phyloP scores from a whole-genome alignment of 2,113 vertebrate genomes.

The Colinus virginianus region DNA sequence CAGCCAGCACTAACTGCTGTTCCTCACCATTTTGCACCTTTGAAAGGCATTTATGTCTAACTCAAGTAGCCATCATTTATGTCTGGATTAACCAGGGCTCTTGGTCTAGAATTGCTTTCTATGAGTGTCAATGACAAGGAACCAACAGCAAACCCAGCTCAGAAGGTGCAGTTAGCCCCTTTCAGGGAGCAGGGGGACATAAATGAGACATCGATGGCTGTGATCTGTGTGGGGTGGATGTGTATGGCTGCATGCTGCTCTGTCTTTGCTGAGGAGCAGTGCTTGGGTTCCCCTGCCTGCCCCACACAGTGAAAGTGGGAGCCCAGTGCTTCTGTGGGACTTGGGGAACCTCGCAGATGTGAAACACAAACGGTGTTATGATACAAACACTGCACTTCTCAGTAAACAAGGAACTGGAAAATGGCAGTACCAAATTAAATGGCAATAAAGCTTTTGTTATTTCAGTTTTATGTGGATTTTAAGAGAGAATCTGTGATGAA shows the following conservation, averaged over 20 bases:
- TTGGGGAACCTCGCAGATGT: neutral
- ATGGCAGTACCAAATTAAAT: slow-evolving; percentile 40
- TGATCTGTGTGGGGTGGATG: neutral
- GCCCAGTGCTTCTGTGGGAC: neutral
- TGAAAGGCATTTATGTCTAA: slow-evolving; percentile 1
- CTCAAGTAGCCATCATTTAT: slow-evolving; percentile 33
- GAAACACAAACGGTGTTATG: neutral
- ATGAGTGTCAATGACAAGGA: slow-evolving; percentile 32
- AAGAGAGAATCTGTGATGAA: slow-evolving; percentile 38
- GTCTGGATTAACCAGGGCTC: neutral
- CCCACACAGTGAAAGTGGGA: neutral
- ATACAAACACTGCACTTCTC: neutral
- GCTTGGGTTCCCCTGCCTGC: fast-evolving
- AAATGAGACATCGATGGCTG: neutral
- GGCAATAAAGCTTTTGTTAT: slow-evolving; percentile 40
- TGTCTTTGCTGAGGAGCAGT: neutral
- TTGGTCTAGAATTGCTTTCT: slow-evolving; percentile 38
- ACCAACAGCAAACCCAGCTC: slow-evolving; percentile 24
- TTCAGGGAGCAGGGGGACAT: neutral
- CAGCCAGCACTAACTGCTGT: slow-evolving; percentile 1
- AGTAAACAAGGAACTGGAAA: slow-evolving; percentile 34
- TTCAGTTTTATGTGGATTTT: slow-evolving; percentile 43
- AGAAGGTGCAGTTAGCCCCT: neutral
- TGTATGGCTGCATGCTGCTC: neutral
- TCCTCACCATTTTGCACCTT: slow-evolving; percentile 26